Conservation (phyloP, 2,797 vertebrate genomes). For the Ctenochaetus hawaiiensis region DNA sequence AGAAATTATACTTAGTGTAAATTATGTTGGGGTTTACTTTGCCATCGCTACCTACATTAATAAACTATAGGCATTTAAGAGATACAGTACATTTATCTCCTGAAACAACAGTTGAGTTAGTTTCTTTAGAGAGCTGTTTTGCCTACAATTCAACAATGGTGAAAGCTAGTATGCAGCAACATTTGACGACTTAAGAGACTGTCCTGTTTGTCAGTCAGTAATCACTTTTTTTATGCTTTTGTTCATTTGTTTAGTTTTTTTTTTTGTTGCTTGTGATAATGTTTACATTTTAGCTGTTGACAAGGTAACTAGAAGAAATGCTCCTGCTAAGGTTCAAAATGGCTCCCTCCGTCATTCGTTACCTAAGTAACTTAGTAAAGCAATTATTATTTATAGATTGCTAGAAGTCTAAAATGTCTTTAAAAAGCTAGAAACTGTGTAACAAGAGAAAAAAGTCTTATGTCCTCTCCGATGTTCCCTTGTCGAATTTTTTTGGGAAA, state of each 20-base stretch:
- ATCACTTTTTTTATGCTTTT: too few relatives aligned
- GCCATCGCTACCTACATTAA: not conserved
- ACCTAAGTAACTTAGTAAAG: conserved; percentile 5
- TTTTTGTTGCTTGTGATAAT: not conserved
- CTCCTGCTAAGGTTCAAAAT: not conserved
- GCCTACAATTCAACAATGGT: too few relatives aligned
- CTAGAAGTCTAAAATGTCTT: conserved; percentile 14
- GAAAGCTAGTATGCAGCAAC: too few relatives aligned
- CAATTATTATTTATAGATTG: conserved; percentile 4
- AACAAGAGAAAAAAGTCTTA: not conserved
- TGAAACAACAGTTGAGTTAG: not conserved
- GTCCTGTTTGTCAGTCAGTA: too few relatives aligned
- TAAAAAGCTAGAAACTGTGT: conserved; percentile 17
- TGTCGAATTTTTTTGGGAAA: conserved; percentile 32
- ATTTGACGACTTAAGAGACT: too few relatives aligned
- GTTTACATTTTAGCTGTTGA: not conserved
- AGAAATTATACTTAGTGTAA: not conserved
- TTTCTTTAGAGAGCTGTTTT: not conserved
- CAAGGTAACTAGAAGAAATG: not conserved
- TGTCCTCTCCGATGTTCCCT: conserved; percentile 13
- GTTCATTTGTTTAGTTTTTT: too few relatives aligned
- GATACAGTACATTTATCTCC: not conserved
- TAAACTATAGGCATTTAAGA: not conserved
- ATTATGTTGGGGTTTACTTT: conserved; percentile 9
- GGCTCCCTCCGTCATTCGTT: not conserved